Conservation (phyloP, 1,140 invertebrate genomes). For the Asobara japonica region DNA sequence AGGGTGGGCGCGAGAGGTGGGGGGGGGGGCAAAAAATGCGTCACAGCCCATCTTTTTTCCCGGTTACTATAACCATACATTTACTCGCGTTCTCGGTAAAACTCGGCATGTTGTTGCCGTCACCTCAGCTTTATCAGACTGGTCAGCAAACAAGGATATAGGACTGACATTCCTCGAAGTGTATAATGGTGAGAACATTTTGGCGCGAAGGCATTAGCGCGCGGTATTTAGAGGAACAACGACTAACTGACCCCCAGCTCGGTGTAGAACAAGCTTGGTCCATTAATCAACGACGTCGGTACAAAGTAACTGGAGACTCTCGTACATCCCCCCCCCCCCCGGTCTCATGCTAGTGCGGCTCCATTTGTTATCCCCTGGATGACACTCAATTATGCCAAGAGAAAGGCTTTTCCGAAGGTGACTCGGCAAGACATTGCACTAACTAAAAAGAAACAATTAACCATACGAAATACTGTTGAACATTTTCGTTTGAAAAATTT, state of each 20-base stretch:
- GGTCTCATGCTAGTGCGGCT: constrained; percentile 33
- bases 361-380: constrained; percentile 58
- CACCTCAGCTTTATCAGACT: background rate
- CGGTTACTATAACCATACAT: background rate
- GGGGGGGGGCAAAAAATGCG: background rate
- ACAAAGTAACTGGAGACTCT: constrained; percentile 47
- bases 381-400: constrained; percentile 56
- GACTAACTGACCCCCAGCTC: constrained; percentile 41
- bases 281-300: constrained; percentile 57
- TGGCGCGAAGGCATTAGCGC: constrained; percentile 47
- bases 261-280: constrained; percentile 55
- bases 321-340: background rate
- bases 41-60: background rate
- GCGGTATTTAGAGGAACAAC: constrained; percentile 51
- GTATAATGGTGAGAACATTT: constrained; percentile 28
- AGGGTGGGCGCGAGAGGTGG: no score
- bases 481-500: no score
- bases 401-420: constrained; percentile 44
- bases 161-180: constrained; percentile 25
- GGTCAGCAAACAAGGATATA: constrained; percentile 17
- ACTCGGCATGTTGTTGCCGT: background rate
- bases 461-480: background rate
- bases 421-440: background rate
- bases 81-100: background rate
- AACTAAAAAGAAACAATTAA: constrained; percentile 2